A percentile compares a stretch with the other conserved stretches of the same genome.
Evolutionary conservation across 1,140 invertebrate species (phyloP).

Genomic region (Heliconius nattereri): DNA sequence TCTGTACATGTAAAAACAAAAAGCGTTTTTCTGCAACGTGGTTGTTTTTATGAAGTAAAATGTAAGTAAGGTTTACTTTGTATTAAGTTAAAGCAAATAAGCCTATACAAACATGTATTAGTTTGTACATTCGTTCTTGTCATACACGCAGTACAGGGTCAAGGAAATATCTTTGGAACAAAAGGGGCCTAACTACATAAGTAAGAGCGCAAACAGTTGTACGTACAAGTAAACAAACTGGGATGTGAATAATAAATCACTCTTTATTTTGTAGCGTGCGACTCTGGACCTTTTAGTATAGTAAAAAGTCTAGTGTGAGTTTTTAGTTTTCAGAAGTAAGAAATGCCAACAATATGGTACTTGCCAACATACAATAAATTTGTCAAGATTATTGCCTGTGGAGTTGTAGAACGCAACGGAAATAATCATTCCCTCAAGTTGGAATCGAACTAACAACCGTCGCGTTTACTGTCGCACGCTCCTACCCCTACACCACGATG

Average conservation of each 20-base stretch:
- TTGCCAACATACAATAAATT: too few species aligned
- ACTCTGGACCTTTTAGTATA: neutral
- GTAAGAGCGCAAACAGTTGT: conserved; percentile 36
- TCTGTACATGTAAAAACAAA: conserved; percentile 27
- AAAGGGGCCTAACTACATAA: conserved; percentile 29
- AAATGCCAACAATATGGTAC: too few species aligned
- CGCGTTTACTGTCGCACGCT: too few species aligned
- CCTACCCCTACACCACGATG: too few species aligned
- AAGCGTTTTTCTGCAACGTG: conserved; percentile 11
- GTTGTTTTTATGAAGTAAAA: conserved; percentile 32
- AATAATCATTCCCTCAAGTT: too few species aligned
- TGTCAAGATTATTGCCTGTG: too few species aligned
- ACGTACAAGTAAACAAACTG: conserved; percentile 31
- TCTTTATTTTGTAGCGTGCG: conserved; percentile 19
- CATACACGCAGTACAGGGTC: conserved; percentile 34
- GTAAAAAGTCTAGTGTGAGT: neutral
- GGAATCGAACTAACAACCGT: too few species aligned
- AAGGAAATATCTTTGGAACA: conserved; percentile 42
- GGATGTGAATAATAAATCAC: conserved; percentile 37
- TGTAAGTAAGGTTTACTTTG: conserved; percentile 35
- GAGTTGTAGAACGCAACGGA: too few species aligned
- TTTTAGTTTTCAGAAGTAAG: too few species aligned
- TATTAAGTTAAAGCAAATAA: conserved; percentile 46
- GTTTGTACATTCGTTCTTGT: conserved; percentile 45
- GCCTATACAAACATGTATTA: conserved; percentile 47